Evolutionary conservation across 37 sponge, comb jelly and placozoan genomes (phyloP).

Genomic region (Axinella damicornis): DNA sequence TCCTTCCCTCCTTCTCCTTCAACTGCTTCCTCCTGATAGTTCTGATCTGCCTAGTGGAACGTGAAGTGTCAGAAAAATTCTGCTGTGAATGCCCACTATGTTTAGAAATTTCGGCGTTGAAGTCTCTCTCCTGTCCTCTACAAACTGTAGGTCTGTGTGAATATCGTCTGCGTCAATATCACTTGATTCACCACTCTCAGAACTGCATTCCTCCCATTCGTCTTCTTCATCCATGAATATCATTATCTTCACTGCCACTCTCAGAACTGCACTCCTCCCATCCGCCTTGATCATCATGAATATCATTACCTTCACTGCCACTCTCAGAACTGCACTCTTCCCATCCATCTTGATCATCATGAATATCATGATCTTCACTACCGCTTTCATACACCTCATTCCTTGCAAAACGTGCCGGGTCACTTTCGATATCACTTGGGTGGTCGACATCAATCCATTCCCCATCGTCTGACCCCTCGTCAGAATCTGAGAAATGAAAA

Average conservation of each 20-base stretch:
- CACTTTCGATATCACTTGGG: conserved; percentile 15
- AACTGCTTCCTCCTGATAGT: background rate
- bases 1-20: background rate
- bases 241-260: conserved; percentile 1
- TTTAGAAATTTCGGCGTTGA: no score
- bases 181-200: background rate
- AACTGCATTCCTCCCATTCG: no score
- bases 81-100: no score
- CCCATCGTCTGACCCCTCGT: background rate
- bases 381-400: conserved; percentile 19
- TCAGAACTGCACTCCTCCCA: conserved; percentile 21
- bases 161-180: no score
- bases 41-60: no score
- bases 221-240: conserved; percentile 16
- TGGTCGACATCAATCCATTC: conserved; percentile 18
- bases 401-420: conserved; percentile 9
- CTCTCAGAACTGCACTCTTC: no score
- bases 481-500: no score
- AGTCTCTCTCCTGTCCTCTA: no score
- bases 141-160: no score
- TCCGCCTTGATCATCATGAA: background rate
- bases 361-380: conserved; percentile 6
- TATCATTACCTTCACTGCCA: background rate
- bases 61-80: no score
- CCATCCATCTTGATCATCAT: background rate